Percentiles rank a stretch among this genome's conserved stretches.
phyloP scores from a whole-genome alignment of 1,140 invertebrate species.

The Mercenaria mercenaria region DNA sequence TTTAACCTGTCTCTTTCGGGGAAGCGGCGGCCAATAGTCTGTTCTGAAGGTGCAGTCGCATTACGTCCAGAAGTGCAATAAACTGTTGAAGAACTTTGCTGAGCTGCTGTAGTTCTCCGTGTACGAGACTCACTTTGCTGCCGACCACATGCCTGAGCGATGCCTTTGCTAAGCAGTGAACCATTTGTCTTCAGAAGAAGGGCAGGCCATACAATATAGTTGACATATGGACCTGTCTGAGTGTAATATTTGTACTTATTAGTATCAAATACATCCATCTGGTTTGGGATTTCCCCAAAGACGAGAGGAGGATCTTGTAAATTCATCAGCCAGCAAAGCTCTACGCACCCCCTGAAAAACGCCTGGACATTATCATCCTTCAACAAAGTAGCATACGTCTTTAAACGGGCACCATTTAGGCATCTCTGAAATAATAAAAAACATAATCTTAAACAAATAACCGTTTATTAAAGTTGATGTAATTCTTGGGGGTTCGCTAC shows the following conservation, averaged over 20 bases:
- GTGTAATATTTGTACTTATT: background rate
- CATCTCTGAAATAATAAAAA: background rate
- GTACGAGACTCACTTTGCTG: background rate
- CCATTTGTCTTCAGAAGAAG: background rate
- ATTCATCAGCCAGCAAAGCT: constrained; percentile 27
- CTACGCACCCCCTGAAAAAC: background rate
- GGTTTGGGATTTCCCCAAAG: background rate
- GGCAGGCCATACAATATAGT: background rate
- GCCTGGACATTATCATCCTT: background rate
- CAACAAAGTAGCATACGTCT: background rate
- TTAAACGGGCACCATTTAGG: background rate
- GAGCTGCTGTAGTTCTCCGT: background rate
- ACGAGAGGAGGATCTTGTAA: constrained; percentile 29
- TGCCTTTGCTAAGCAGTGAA: background rate
- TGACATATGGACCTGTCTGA: background rate
- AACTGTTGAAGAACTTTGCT: too few relatives aligned
- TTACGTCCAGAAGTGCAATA: too few relatives aligned
- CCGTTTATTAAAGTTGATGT: too few relatives aligned
- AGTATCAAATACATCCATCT: background rate
- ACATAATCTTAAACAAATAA: background rate
- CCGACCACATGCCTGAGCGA: background rate
- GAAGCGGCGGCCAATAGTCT: too few relatives aligned
- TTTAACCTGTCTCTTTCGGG: too few relatives aligned
- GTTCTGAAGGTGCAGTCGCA: too few relatives aligned
- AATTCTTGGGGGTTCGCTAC: too few relatives aligned